These are phyloP conservation scores for Trichechus manatus DNA, from an alignment of 2,113 vertebrate genomes.

Conservation along the genomic window DNA sequence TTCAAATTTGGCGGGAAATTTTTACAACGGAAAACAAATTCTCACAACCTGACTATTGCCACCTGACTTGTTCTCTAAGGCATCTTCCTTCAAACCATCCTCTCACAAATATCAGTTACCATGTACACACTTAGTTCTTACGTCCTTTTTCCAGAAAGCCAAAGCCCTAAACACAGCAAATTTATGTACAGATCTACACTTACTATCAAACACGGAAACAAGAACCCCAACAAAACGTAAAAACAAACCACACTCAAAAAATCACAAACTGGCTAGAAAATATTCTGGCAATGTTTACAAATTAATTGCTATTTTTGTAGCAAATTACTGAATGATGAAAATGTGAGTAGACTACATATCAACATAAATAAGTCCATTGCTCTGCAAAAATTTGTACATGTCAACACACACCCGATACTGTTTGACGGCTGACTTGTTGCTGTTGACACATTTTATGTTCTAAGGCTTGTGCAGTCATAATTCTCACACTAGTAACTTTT, in stretches of 20 bases:
- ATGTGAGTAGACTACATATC: constrained; percentile 78
- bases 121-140: constrained; percentile 68
- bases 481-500: constrained; percentile 73
- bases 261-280: constrained; percentile 85
- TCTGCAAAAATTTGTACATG: constrained; percentile 79
- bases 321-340: constrained; percentile 83
- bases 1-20: constrained; percentile 70
- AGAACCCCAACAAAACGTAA: constrained; percentile 50
- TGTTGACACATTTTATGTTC: constrained; percentile 77
- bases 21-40: constrained; percentile 77
- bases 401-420: constrained; percentile 82
- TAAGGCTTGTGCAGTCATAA: constrained; percentile 80
- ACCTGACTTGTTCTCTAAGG: constrained; percentile 41
- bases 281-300: constrained; percentile 85
- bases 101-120: not conserved
- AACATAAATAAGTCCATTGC: constrained; percentile 80
- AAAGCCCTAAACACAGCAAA: constrained; percentile 86
- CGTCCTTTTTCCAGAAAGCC: constrained; percentile 77
- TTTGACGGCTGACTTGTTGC: constrained; percentile 80
- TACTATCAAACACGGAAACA: not conserved
- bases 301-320: constrained; percentile 82
- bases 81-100: not conserved
- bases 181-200: constrained; percentile 84
- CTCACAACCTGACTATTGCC: constrained; percentile 37
- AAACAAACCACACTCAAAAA: constrained; percentile 77